Percentiles rank a stretch among this genome's conserved stretches.
phyloP scores from a whole-genome alignment of 2,797 vertebrate genomes.

The Prionace glauca region DNA sequence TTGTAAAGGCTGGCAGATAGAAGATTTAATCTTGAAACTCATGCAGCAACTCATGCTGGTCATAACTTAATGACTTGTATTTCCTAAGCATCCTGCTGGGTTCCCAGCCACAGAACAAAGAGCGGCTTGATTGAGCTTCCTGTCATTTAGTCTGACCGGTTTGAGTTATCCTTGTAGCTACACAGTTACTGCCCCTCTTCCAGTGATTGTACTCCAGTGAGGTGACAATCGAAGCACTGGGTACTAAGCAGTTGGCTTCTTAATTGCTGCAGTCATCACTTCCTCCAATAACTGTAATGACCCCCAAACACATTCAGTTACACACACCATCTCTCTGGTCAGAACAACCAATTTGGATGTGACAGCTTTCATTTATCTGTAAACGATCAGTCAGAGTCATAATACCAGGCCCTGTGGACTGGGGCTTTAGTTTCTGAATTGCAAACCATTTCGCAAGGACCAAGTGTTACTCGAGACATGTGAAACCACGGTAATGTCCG shows the following conservation, averaged over 20 bases:
- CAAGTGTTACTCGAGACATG: neutral
- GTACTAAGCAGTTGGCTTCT: neutral
- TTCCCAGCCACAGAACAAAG: neutral
- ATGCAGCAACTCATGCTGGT: neutral
- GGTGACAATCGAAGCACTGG: neutral
- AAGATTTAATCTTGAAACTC: neutral
- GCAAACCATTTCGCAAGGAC: neutral
- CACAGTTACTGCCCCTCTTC: neutral
- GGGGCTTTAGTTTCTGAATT: neutral
- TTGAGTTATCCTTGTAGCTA: neutral
- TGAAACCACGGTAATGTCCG: neutral
- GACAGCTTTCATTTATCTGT: too few relatives aligned
- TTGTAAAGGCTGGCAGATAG: neutral
- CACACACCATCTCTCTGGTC: neutral
- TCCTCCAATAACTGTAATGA: neutral
- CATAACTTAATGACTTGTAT: neutral
- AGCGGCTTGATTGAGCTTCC: neutral
- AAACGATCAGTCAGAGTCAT: too few relatives aligned
- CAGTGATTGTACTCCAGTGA: neutral
- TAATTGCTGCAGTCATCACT: neutral
- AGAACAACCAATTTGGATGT: neutral
- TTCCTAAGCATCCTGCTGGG: neutral
- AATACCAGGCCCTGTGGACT: neutral
- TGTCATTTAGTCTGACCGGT: neutral
- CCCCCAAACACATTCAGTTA: neutral